Evolutionary conservation across 2,113 vertebrate genomes (phyloP).

Genomic region (Trachemys scripta): DNA sequence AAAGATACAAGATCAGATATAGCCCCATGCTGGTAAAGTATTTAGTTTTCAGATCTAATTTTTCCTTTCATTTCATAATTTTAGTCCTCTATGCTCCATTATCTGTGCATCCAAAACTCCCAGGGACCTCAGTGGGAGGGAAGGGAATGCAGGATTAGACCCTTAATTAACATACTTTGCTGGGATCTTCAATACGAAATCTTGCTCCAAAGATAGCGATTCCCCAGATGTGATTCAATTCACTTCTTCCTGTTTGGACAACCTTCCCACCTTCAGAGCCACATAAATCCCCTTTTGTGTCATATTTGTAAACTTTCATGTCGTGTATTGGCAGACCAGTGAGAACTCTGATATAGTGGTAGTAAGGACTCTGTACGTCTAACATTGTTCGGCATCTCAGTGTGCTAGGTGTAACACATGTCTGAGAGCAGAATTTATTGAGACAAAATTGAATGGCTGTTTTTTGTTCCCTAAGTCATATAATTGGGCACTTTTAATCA

Average conservation of each 20-base stretch:
- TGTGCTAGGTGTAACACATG: background rate
- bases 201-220: fast-evolving
- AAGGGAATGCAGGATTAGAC: background rate
- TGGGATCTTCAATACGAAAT: background rate
- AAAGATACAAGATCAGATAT: background rate
- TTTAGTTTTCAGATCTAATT: background rate
- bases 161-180: background rate
- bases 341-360: background rate
- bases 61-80: background rate
- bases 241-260: background rate
- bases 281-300: fast-evolving
- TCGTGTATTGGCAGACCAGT: background rate
- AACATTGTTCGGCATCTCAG: background rate
- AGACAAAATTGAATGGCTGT: background rate
- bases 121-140: background rate
- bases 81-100: background rate
- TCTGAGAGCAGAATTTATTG: conserved; percentile 42
- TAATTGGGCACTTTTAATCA: background rate
- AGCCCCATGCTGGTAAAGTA: background rate
- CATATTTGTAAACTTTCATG: background rate
- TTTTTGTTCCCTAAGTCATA: background rate
- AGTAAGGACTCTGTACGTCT: background rate
- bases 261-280: background rate
- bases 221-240: background rate
- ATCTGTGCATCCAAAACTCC: background rate